Evolutionary conservation across 2,113 vertebrate genomes (phyloP).

Genomic region (Petrocephalus zakoni): DNA sequence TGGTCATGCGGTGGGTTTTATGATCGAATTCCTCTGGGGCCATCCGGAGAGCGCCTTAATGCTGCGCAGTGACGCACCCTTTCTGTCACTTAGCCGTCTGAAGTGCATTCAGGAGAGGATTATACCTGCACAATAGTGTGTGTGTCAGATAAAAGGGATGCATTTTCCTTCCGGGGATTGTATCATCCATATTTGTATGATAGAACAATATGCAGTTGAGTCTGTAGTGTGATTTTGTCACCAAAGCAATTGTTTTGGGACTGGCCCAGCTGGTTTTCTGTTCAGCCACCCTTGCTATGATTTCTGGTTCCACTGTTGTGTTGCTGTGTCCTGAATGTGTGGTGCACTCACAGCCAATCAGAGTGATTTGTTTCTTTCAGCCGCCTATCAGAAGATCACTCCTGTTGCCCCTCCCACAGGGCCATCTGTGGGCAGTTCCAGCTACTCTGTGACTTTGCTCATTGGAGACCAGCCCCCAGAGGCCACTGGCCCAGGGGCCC

Average conservation of each 20-base stretch:
- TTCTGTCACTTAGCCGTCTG: background rate
- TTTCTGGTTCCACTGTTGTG: background rate
- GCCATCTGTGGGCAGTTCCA: slow-evolving; percentile 35
- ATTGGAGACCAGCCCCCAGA: slow-evolving; percentile 42
- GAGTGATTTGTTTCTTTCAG: slow-evolving; percentile 36
- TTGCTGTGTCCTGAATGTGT: background rate
- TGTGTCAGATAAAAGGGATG: background rate
- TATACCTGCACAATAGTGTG: background rate
- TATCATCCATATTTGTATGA: background rate
- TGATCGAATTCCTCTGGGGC: background rate
- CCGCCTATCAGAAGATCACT: slow-evolving; percentile 55
- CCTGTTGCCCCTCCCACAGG: background rate
- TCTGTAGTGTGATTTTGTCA: background rate
- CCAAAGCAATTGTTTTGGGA: background rate
- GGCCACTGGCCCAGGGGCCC: background rate
- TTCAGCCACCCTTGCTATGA: background rate
- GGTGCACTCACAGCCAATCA: background rate
- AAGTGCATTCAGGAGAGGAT: background rate
- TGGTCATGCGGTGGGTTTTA: background rate
- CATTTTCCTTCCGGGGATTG: background rate
- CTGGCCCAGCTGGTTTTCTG: background rate
- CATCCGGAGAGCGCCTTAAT: background rate
- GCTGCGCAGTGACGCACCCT: background rate
- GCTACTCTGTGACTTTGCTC: slow-evolving; percentile 53
- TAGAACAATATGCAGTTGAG: background rate